Conservation (phyloP, 2,113 vertebrate species). For the Phodopus roborovskii region DNA sequence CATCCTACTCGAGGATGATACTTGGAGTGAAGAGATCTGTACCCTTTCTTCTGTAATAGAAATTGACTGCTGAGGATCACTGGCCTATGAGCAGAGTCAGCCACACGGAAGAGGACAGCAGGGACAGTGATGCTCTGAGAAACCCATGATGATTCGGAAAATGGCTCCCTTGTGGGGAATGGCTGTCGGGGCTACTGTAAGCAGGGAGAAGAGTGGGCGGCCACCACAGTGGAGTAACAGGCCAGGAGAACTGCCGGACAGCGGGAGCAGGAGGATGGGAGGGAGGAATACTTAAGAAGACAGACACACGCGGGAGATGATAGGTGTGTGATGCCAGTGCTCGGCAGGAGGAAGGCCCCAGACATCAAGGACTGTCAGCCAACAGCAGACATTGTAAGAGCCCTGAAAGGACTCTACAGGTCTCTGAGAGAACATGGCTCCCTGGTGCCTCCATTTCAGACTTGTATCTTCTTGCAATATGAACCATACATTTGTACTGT, state of each 20-base stretch:
- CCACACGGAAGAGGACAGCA: neutral
- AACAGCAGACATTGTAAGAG: neutral
- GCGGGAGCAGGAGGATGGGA: neutral
- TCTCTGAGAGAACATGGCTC: neutral
- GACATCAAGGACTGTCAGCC: neutral
- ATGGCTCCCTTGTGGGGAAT: neutral
- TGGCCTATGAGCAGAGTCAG: neutral
- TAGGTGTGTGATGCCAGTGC: neutral
- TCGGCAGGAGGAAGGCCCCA: neutral
- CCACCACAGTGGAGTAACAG: neutral
- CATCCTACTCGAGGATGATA: neutral
- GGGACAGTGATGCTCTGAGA: neutral
- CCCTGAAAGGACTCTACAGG: neutral
- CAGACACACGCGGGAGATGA: neutral
- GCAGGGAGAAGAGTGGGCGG: neutral
- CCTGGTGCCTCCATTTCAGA: neutral
- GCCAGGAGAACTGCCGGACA: neutral
- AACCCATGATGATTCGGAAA: neutral
- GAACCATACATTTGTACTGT: neutral
- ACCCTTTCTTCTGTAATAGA: neutral
- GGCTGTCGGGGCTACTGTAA: neutral
- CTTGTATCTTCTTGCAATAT: neutral
- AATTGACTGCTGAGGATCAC: neutral
- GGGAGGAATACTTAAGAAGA: neutral
- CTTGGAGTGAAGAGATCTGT: neutral